Conservation (phyloP, 2,113 vertebrate genomes). For the Periophthalmodon schlosseri region DNA sequence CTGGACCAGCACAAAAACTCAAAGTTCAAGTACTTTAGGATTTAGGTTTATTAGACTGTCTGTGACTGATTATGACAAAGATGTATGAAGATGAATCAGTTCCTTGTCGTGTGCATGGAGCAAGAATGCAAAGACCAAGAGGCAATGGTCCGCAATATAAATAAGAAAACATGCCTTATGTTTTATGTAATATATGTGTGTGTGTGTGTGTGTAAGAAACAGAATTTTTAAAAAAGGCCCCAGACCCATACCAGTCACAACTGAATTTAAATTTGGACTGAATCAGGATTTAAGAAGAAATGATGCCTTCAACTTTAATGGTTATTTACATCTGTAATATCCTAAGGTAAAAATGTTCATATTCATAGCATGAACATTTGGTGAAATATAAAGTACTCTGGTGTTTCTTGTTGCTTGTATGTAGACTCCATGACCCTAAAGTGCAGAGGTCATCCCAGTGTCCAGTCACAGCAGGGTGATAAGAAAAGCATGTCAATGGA, state of each 20-base stretch:
- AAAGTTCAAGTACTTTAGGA: conserved; percentile 3
- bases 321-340: not conserved
- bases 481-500: conserved; percentile 47
- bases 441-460: conserved; percentile 65
- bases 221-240: too few species aligned
- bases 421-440: conserved; percentile 46
- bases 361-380: too few species aligned
- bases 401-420: conserved; percentile 8
- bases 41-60: conserved; percentile 16
- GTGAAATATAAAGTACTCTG: not conserved
- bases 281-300: not conserved
- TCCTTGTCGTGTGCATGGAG: not conserved
- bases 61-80: conserved; percentile 31
- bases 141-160: not conserved
- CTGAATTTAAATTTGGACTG: not conserved
- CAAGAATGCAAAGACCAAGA: not conserved
- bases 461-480: conserved; percentile 53
- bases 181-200: too few species aligned
- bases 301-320: not conserved
- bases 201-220: too few species aligned
- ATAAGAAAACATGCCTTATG: too few species aligned
- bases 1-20: conserved; percentile 41
- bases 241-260: too few species aligned
- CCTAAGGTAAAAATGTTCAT: not conserved
- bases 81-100: conserved; percentile 8